A percentile compares a stretch with the other conserved stretches of the same genome.
Conservation (phyloP, 2,797 vertebrate genomes). For the Clarias platycephalus region DNA sequence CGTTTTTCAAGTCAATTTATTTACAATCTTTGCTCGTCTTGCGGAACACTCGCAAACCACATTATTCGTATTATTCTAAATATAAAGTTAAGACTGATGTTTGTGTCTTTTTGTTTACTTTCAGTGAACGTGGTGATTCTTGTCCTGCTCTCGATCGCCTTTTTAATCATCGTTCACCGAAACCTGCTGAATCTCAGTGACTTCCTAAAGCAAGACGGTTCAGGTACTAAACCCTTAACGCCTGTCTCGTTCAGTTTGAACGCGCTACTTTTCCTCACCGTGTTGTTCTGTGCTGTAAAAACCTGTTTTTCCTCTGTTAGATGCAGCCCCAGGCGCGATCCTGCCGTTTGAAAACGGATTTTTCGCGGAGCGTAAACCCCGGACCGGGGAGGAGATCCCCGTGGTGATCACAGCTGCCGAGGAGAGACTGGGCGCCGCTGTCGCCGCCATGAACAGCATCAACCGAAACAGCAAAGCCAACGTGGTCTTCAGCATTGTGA, state of each 20-base stretch:
- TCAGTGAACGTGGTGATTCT: conserved; percentile 90
- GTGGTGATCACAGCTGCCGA: conserved; percentile 89
- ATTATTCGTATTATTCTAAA: too few relatives aligned
- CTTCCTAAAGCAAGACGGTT: conserved; percentile 81
- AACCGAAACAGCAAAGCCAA: conserved; percentile 85
- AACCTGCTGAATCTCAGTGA: conserved; percentile 91
- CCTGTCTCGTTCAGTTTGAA: not conserved
- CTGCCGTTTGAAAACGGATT: conserved; percentile 81
- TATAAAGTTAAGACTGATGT: not conserved
- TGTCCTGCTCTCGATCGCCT: conserved; percentile 82
- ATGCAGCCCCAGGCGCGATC: conserved; percentile 60
- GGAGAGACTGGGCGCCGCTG: conserved; percentile 87
- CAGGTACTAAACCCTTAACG: conserved; percentile 72
- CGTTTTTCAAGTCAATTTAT: too few relatives aligned
- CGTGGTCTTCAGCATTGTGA: conserved; percentile 89
- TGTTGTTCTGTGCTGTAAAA: not conserved
- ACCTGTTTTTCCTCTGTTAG: conserved; percentile 50
- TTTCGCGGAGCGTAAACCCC: conserved; percentile 68
- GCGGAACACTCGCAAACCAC: too few relatives aligned
- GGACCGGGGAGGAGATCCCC: conserved; percentile 81
- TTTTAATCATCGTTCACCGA: conserved; percentile 88
- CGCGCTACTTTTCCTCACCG: not conserved
- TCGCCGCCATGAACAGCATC: conserved; percentile 92
- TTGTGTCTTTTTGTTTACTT: conserved; percentile 29
- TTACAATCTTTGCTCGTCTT: too few relatives aligned